A percentile compares a stretch with the other conserved stretches of the same genome.
phyloP scores from a whole-genome alignment of 2,113 vertebrate species.

The Oreochromis aureus region DNA sequence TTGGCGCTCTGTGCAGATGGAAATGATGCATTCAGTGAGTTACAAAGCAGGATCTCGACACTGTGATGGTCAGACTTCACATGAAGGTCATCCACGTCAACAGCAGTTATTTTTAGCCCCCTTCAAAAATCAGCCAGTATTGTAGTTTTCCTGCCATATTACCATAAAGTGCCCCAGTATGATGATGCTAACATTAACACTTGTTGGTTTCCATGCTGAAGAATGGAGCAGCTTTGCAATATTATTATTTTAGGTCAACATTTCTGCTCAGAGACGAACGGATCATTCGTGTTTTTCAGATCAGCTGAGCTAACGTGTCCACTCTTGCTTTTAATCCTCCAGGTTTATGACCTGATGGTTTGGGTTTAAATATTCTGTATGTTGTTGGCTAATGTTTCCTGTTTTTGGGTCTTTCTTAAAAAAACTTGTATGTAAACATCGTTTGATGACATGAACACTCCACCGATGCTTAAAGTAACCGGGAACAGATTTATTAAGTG shows the following conservation, averaged over 20 bases:
- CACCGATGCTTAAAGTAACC: accelerated
- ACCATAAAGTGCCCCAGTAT: not conserved
- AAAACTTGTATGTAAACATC: accelerated
- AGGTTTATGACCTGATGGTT: not conserved
- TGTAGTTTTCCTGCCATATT: not conserved
- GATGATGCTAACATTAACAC: not conserved
- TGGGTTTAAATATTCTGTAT: not conserved
- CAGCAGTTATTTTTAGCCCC: not conserved
- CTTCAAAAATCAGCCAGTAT: not conserved
- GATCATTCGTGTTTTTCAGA: not conserved
- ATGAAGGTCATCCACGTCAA: not conserved
- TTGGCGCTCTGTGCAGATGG: not conserved
- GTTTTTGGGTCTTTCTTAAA: not conserved
- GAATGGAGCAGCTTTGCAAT: not conserved
- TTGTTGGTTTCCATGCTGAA: not conserved
- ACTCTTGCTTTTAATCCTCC: not conserved
- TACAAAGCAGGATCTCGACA: not conserved
- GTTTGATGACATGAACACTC: not conserved
- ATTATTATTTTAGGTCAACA: not conserved
- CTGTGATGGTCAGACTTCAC: not conserved
- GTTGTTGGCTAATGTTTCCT: not conserved
- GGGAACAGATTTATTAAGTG: not conserved
- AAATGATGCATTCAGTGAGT: not conserved
- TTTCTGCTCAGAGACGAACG: not conserved
- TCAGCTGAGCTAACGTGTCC: not conserved